Evolutionary conservation across 2,113 vertebrate genomes (phyloP).

Genomic region (Tetrao urogallus): DNA sequence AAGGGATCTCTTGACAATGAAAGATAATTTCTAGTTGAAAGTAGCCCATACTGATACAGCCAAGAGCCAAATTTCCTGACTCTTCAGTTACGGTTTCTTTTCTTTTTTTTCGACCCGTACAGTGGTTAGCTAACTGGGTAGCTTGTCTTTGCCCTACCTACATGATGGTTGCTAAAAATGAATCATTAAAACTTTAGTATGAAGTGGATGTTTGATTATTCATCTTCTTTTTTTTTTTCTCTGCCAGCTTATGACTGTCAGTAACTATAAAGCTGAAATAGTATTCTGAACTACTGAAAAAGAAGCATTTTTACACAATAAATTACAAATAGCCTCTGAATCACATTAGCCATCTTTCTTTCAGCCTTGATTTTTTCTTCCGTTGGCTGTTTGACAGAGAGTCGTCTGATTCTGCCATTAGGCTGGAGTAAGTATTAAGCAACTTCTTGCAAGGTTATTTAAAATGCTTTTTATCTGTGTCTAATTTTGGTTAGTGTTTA

Average conservation of each 20-base stretch:
- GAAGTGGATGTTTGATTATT: background rate
- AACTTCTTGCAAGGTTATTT: background rate
- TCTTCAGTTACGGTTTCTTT: background rate
- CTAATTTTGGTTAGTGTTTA: background rate
- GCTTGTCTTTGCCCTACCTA: background rate
- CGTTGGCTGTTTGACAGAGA: conserved; percentile 91
- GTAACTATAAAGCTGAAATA: background rate
- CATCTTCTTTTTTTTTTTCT: background rate
- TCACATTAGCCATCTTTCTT: conserved; percentile 38
- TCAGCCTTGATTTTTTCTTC: conserved; percentile 92
- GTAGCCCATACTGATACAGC: background rate
- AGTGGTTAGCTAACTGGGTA: background rate
- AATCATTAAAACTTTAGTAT: background rate
- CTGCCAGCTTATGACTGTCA: background rate
- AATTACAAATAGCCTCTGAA: no score
- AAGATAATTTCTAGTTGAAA: background rate
- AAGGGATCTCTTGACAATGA: background rate
- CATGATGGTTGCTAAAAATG: background rate
- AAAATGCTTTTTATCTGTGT: background rate
- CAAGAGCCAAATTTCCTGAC: background rate
- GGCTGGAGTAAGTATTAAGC: conserved; percentile 90
- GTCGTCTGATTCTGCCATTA: conserved; percentile 77
- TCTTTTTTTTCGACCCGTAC: background rate
- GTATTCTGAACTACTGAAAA: background rate
- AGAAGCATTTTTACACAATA: background rate